These are phyloP conservation scores for Brachypteracias leptosomus DNA, from an alignment of 2,113 vertebrate species.

Conservation along the genomic window DNA sequence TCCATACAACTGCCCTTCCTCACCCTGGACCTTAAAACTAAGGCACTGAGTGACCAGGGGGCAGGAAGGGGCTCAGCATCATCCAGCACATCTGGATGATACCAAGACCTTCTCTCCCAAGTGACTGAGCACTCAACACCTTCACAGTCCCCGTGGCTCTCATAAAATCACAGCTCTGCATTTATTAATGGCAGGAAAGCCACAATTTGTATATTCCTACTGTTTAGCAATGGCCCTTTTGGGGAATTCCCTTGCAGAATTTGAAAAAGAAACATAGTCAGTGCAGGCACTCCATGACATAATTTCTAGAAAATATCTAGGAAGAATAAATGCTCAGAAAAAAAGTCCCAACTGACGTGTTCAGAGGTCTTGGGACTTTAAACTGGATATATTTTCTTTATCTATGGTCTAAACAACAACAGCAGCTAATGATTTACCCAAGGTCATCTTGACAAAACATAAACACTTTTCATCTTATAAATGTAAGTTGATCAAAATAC, in stretches of 20 bases:
- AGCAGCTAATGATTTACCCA: neutral
- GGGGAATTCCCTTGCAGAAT: neutral
- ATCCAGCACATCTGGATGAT: neutral
- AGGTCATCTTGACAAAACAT: neutral
- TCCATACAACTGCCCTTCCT: neutral
- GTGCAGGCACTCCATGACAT: neutral
- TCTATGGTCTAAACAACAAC: neutral
- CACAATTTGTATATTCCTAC: neutral
- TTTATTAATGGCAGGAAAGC: neutral
- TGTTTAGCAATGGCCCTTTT: accelerated
- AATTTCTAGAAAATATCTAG: neutral
- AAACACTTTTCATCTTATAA: neutral
- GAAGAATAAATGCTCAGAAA: neutral
- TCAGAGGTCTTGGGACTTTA: neutral
- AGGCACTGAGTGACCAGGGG: neutral
- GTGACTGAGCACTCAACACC: neutral
- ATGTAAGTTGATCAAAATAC: neutral
- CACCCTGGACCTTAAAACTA: neutral
- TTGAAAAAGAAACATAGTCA: neutral
- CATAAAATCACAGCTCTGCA: neutral
- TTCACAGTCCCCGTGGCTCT: neutral
- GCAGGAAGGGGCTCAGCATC: neutral
- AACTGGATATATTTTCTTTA: neutral
- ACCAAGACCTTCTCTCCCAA: neutral
- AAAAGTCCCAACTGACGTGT: neutral